phyloP scores from a whole-genome alignment of 2,113 vertebrate species.

The Antennarius striatus region DNA sequence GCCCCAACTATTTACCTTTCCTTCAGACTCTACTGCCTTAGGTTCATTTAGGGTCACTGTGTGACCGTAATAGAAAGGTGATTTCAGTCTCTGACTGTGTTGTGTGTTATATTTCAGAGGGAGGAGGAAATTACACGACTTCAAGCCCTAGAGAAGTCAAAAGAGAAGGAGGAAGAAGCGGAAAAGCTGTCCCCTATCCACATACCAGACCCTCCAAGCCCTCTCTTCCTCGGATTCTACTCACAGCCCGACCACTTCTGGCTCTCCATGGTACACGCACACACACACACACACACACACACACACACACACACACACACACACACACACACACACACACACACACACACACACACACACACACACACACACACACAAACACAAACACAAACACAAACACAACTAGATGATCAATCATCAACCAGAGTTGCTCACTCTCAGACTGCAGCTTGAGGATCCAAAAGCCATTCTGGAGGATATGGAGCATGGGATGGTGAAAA shows the following conservation, averaged over 20 bases:
- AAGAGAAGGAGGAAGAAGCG: constrained; percentile 69
- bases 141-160: constrained; percentile 70
- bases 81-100: not conserved
- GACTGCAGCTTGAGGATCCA: no score
- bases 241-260: constrained; percentile 89
- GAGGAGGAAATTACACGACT: constrained; percentile 77
- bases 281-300: constrained; percentile 9
- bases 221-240: constrained; percentile 90
- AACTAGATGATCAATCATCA: no score
- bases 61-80: no score
- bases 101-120: constrained; percentile 73
- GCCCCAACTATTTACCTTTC: not conserved
- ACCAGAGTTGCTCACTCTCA: no score
- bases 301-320: constrained; percentile 14
- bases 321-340: not conserved
- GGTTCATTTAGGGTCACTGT: not conserved
- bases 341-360: no score
- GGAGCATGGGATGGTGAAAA: no score
- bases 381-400: no score
- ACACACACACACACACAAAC: no score
- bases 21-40: not conserved
- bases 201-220: constrained; percentile 83
- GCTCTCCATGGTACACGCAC: constrained; percentile 87
- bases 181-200: constrained; percentile 81
- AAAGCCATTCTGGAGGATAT: no score